Evolutionary conservation across 2,797 vertebrate species (phyloP), one percentile per base, ranked within the genome.

Genomic region (Limnodromus scolopaceus): DNA sequence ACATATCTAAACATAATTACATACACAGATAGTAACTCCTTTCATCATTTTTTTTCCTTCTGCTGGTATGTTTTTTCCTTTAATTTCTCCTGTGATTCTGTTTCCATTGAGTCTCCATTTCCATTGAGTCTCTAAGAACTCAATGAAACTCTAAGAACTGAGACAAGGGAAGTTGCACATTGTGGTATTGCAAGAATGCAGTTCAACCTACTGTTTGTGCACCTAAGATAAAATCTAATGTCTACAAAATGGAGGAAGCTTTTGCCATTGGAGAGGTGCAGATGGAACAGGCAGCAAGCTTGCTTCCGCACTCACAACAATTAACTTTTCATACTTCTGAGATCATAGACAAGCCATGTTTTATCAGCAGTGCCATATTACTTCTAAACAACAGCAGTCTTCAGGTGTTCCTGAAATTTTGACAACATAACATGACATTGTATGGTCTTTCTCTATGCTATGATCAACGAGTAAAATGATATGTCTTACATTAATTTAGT

Each of bases 251-350:
- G 14, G 17, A 54, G 77, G 38, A 69, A 11, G 5, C 5, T 77
- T 10, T 77, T 83, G 10, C 5, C 2, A 1, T 8, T 22, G 36
- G 22, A 57, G 24, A 60, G 4, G 19, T 68, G 38, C 27, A 28
- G 3, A 18, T 38, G 71, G 12, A 57, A 76, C 23, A 64, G 18
- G 16, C 4, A 66, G 3, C 11, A 53, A 4, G 10, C 8, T 36
- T 78, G 54, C 48, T 43, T 3, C 20, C 19, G 3, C 0, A 0
- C 4, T 55, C 14, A 9, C n/a, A 57, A 11, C 13, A 66, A n/a
- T 39, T 64, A 38, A 32, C 6, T 49, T 74, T 48, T 74, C 45
- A 13, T 17, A 18, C 4, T 45, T 87, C 30, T 66, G 57, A 71
- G 17, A 25, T 30, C n/a, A 46, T 5, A 39, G 60, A 15, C 14